These are phyloP conservation scores for Perccottus glenii DNA, from an alignment of 2,113 vertebrate species.

Conservation along the genomic window DNA sequence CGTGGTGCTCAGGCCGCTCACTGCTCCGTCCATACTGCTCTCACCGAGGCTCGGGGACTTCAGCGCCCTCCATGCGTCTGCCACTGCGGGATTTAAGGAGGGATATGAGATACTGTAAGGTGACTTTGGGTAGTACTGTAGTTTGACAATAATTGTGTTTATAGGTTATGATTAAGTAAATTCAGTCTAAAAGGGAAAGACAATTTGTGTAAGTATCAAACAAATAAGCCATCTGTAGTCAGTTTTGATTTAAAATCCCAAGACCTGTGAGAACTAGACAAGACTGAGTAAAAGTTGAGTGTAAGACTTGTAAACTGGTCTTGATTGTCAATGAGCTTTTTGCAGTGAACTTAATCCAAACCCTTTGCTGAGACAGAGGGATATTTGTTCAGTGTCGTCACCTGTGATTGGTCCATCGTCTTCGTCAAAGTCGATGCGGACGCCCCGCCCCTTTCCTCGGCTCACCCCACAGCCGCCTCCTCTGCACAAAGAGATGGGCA, in stretches of 20 bases:
- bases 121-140: no score
- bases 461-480: constrained; percentile 97
- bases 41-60: constrained; percentile 97
- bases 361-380: neutral
- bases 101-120: no score
- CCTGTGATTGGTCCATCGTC: constrained; percentile 98
- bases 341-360: neutral
- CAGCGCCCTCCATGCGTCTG: constrained; percentile 95
- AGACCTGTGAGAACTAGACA: no score
- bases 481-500: constrained; percentile 96
- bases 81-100: constrained; percentile 78
- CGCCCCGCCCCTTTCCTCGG: constrained; percentile 92
- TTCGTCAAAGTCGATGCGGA: constrained; percentile 97
- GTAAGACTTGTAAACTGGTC: no score
- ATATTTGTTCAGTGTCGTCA: constrained; percentile 49
- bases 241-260: no score
- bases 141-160: no score
- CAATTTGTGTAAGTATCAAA: no score
- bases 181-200: no score
- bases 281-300: no score
- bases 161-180: no score
- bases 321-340: no score
- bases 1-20: constrained; percentile 92
- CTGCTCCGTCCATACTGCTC: constrained; percentile 94
- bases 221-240: no score